These are phyloP conservation scores for Pollenia angustigena DNA, from an alignment of 2,888 invertebrate species.

Conservation along the genomic window DNA sequence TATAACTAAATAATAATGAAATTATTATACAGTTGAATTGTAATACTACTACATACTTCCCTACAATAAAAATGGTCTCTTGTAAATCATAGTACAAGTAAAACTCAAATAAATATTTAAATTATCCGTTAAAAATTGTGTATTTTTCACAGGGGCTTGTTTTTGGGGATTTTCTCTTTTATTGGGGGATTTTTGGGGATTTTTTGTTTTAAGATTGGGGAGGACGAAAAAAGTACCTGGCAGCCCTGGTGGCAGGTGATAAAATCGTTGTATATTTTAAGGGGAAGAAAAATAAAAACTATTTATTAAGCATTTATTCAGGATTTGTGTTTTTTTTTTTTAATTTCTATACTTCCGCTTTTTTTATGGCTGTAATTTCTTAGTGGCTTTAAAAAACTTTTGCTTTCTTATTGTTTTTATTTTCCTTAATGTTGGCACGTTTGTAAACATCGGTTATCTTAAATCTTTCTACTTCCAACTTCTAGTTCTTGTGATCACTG, in stretches of 20 bases:
- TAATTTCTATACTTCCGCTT: slow-evolving; percentile 68
- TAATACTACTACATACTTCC: too few species aligned
- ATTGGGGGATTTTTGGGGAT: too few species aligned
- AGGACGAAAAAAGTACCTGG: too few species aligned
- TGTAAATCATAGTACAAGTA: too few species aligned
- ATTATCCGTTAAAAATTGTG: too few species aligned
- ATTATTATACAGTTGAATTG: too few species aligned
- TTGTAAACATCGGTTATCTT: slow-evolving; percentile 71
- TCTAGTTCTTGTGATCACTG: slow-evolving; percentile 68
- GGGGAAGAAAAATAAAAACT: slow-evolving; percentile 48
- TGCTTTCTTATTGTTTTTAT: slow-evolving; percentile 60
- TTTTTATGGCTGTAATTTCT: slow-evolving; percentile 33
- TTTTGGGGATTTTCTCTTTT: too few species aligned
- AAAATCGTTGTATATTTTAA: slow-evolving; percentile 52
- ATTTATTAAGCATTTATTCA: not conserved
- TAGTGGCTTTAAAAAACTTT: slow-evolving; percentile 64
- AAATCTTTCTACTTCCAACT: slow-evolving; percentile 60
- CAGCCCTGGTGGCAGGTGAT: slow-evolving; percentile 54
- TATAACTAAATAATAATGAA: too few species aligned
- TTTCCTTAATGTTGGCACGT: slow-evolving; percentile 70
- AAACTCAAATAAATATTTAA: too few species aligned
- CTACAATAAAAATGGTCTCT: too few species aligned
- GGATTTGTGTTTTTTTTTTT: slow-evolving; percentile 18
- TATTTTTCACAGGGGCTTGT: too few species aligned
- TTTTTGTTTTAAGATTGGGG: too few species aligned